These are phyloP conservation scores for Lindbergichthys nudifrons DNA, from an alignment of 2,797 vertebrate species.

Conservation along the genomic window DNA sequence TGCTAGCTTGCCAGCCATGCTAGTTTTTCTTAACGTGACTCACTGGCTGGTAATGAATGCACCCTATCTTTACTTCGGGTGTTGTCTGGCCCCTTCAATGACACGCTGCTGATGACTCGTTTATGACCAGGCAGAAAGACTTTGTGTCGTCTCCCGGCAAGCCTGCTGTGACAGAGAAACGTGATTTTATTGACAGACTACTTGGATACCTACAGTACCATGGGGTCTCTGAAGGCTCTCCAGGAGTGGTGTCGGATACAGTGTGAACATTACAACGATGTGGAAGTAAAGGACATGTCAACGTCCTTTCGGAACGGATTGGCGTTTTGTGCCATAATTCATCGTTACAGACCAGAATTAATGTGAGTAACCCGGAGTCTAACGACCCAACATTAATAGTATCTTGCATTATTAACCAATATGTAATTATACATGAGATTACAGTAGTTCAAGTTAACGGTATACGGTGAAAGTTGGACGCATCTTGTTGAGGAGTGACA, in stretches of 20 bases:
- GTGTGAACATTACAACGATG: slow-evolving; percentile 89
- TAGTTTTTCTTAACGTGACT: slow-evolving; percentile 53
- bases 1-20: slow-evolving; percentile 32
- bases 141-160: slow-evolving; percentile 2
- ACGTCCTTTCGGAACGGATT: slow-evolving; percentile 94
- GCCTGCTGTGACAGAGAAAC: slow-evolving; percentile 9
- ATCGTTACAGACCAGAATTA: slow-evolving; percentile 92
- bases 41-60: slow-evolving; percentile 56
- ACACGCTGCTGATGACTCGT: slow-evolving; percentile 35
- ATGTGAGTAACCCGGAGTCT: slow-evolving; percentile 87
- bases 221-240: slow-evolving; percentile 93
- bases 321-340: slow-evolving; percentile 97
- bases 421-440: rapidly evolving
- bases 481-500: neutral
- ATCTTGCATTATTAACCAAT: neutral
- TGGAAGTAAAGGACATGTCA: slow-evolving; percentile 93
- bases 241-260: slow-evolving; percentile 95
- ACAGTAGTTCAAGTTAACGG: neutral
- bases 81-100: slow-evolving; percentile 57
- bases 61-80: slow-evolving; percentile 54
- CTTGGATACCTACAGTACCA: slow-evolving; percentile 50
- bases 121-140: slow-evolving; percentile 26
- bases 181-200: neutral
- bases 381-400: neutral
- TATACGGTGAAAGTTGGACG: neutral